Evolutionary conservation across 2,113 vertebrate species (phyloP).

Genomic region (Pipa parva): DNA sequence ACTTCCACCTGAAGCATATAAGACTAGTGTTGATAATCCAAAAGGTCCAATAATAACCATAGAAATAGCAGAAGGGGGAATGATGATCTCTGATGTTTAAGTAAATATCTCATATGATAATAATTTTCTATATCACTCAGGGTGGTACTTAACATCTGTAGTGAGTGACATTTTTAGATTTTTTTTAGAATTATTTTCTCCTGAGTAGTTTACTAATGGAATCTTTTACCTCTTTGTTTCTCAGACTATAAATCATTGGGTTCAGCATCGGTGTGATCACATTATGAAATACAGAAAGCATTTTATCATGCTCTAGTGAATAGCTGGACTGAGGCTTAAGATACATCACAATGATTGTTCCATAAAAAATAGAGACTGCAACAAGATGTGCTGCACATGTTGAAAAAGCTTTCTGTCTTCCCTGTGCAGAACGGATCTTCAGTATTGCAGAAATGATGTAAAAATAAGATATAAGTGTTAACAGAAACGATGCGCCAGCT

Average conservation of each 20-base stretch:
- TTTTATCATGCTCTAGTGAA: slow-evolving; percentile 42
- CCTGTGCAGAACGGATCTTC: slow-evolving; percentile 27
- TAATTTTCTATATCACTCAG: no score
- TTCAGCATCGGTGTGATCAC: slow-evolving; percentile 49
- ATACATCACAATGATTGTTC: slow-evolving; percentile 47
- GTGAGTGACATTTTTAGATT: no score
- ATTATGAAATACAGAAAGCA: slow-evolving; percentile 46
- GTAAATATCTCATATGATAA: no score
- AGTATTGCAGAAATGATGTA: slow-evolving; percentile 34
- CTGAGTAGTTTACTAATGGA: slow-evolving; percentile 32
- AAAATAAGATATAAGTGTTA: slow-evolving; percentile 34
- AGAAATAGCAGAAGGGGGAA: no score
- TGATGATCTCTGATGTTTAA: no score
- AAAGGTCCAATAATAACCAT: no score
- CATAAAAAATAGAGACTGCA: slow-evolving; percentile 45
- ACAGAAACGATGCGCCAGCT: slow-evolving; percentile 34
- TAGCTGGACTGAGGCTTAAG: slow-evolving; percentile 45
- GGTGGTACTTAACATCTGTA: no score
- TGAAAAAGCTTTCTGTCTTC: slow-evolving; percentile 42
- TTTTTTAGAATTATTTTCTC: slow-evolving; percentile 15
- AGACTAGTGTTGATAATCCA: no score
- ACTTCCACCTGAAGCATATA: no score
- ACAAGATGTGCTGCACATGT: slow-evolving; percentile 45
- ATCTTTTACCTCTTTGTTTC: slow-evolving; percentile 48
- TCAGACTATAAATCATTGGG: slow-evolving; percentile 48